Conservation (phyloP, 2,113 vertebrate genomes). For the Erpornis zantholeuca region DNA sequence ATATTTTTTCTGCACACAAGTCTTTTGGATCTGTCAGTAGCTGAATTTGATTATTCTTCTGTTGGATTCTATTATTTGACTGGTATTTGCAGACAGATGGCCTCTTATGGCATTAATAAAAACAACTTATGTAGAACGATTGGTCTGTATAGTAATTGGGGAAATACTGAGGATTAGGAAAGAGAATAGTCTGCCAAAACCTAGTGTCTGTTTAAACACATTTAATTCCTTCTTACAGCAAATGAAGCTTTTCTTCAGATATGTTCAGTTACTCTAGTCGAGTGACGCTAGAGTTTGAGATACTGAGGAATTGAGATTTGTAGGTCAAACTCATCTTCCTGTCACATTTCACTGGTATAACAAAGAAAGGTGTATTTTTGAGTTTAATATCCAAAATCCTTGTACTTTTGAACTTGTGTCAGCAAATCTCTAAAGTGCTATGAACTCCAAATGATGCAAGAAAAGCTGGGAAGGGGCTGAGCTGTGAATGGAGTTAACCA, state of each 20-base stretch:
- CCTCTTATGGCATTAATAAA: constrained; percentile 47
- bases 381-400: background rate
- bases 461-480: background rate
- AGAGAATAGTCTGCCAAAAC: constrained; percentile 42
- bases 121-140: constrained; percentile 36
- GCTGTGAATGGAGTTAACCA: background rate
- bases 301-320: background rate
- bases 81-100: constrained; percentile 55
- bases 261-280: background rate
- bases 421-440: background rate
- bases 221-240: constrained; percentile 34
- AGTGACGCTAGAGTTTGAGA: background rate
- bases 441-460: background rate
- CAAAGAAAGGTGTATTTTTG: background rate
- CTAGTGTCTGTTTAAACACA: constrained; percentile 43
- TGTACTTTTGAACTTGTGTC: background rate
- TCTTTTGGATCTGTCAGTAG: constrained; percentile 20
- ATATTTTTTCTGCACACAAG: constrained; percentile 25
- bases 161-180: constrained; percentile 32
- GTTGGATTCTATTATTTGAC: constrained; percentile 30
- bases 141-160: constrained; percentile 19
- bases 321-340: background rate
- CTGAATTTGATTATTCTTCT: constrained; percentile 22
- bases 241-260: constrained; percentile 7
- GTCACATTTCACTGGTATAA: background rate